Conservation (phyloP, 2,113 vertebrate genomes). For the Urocolius indicus region DNA sequence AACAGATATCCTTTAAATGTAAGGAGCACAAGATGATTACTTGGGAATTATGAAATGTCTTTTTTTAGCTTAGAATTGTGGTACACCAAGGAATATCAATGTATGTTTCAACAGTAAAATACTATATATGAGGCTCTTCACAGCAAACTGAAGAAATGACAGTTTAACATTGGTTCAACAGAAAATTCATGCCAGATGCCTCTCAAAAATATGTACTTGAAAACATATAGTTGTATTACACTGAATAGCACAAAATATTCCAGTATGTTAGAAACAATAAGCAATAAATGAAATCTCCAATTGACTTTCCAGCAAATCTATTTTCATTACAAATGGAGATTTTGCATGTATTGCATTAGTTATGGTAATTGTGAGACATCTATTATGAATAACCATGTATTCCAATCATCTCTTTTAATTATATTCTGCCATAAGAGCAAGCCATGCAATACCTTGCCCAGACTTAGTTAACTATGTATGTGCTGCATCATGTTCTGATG, state of each 20-base stretch:
- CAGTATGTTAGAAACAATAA: conserved; percentile 70
- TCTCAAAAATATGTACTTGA: background rate
- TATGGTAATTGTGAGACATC: conserved; percentile 78
- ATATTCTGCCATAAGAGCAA: conserved; percentile 60
- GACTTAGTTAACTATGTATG: conserved; percentile 17
- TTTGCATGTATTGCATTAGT: conserved; percentile 73
- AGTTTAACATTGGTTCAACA: background rate
- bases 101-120: background rate
- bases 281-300: conserved; percentile 75
- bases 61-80: background rate
- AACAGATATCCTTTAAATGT: background rate
- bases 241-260: conserved; percentile 62
- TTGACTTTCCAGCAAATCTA: conserved; percentile 76
- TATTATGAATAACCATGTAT: conserved; percentile 78
- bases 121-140: background rate
- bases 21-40: background rate
- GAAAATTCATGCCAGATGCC: conserved; percentile 10
- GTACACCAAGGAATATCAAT: background rate
- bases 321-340: conserved; percentile 78
- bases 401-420: conserved; percentile 79
- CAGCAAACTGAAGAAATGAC: background rate
- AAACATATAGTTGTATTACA: conserved; percentile 6
- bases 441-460: conserved; percentile 45
- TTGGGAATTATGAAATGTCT: background rate
- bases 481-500: background rate